These are phyloP conservation scores for Chroicocephalus ridibundus DNA, from an alignment of 2,113 vertebrate species.

Conservation along the genomic window DNA sequence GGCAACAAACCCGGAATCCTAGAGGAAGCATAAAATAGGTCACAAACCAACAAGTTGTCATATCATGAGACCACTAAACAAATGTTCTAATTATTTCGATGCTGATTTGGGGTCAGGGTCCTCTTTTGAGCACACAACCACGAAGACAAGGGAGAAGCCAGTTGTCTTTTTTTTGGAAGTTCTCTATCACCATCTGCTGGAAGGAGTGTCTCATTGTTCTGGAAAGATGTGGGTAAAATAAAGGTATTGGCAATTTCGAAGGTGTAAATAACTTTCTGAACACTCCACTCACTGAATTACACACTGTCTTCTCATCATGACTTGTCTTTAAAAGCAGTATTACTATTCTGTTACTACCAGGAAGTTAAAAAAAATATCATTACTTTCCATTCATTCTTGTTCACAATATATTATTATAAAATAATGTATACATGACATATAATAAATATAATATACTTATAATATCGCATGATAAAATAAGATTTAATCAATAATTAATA, in stretches of 20 bases:
- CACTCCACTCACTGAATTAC: not conserved
- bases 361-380: not conserved
- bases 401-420: not conserved
- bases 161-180: not conserved
- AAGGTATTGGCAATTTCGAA: not conserved
- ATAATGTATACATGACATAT: too few relatives aligned
- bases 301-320: not conserved
- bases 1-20: not conserved
- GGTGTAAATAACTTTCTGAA: not conserved
- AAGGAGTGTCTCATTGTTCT: not conserved
- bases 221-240: not conserved
- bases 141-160: not conserved
- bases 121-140: not conserved
- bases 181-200: slow-evolving; percentile 60
- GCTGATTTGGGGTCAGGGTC: not conserved
- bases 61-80: not conserved
- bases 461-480: accelerated
- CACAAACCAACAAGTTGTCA: not conserved
- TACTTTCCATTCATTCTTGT: not conserved
- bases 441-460: not conserved
- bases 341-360: not conserved
- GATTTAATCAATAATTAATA: not conserved
- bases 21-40: not conserved
- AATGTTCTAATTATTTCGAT: not conserved
- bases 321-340: not conserved